Conservation (phyloP, 2,888 invertebrate genomes). For the Clusia tigrina region DNA sequence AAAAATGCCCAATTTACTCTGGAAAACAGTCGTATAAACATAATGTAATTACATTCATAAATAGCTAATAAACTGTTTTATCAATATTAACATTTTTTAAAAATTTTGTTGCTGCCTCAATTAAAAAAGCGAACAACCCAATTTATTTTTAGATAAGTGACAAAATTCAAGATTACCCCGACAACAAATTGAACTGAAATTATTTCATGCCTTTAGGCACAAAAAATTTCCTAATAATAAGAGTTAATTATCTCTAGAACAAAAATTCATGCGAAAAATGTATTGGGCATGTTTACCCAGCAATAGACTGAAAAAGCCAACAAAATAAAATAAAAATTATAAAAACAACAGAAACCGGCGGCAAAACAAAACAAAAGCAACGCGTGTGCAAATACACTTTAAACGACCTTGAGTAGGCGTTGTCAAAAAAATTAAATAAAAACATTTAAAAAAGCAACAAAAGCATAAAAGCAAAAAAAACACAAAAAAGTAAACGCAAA, state of each 20-base stretch:
- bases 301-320: not conserved
- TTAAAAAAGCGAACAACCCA: not conserved
- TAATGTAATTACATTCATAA: no score
- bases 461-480: not conserved
- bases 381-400: not conserved
- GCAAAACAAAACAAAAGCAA: constrained; percentile 9
- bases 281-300: not conserved
- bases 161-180: constrained; percentile 6
- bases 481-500: no score
- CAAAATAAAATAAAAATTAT: not conserved
- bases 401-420: constrained; percentile 23
- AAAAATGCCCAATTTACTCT: no score
- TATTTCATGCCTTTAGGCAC: no score
- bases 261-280: not conserved
- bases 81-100: no score
- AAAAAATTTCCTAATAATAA: no score
- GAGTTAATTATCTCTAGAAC: no score
- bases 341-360: not conserved
- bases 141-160: constrained; percentile 10
- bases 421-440: not conserved
- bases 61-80: no score
- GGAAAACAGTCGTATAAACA: no score
- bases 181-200: not conserved
- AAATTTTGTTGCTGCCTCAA: constrained; percentile 2
- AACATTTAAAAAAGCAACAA: not conserved